Evolutionary conservation across 2,797 vertebrate species (phyloP), one percentile per base, ranked within the genome.

Genomic region (Phylloscopus collybita): DNA sequence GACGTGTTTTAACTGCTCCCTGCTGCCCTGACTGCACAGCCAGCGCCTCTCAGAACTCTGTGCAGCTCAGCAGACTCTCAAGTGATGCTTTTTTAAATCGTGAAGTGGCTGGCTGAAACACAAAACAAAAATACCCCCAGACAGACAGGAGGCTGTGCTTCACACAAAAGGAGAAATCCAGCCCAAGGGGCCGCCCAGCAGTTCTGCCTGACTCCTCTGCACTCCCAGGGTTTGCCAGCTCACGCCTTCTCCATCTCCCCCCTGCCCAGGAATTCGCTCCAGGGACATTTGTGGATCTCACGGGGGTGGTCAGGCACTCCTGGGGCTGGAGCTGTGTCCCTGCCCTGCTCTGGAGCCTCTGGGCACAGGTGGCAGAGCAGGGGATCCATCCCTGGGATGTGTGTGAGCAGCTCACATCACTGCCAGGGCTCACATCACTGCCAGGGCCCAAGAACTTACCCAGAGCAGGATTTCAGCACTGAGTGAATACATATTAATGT

Each of bases 31-130:
- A 69, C 20, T 82, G 84, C 74, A 86, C 57, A 32, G 9, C 22
- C 57, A 80, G 85, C 71, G 78, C 27, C 70, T 78, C 86, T 88
- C 81, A 61, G 45, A 86, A 75, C 69, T 59, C 87, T 91, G 42
- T 13, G 45, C 66, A 88, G 62, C 86, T 90, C 80, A 86, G 57
- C 90, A 76, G 71, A 69, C 44, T 91, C 88, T 83, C 78, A 64
- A 92, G 80, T 71, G 64, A 90, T 53, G 86, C 79, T 90, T 92
- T 92, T 86, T 90, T 66, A 80, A 86, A 84, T 66, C 75, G n/a
- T 86, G 54, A 88, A 93, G 84, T 20, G 56, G n/a, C 36, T 81
- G 56, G 32, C 89, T 42, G 60, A 89, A 47, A 90, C 81, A 53
- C 16, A 70, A 70, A 89, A 44, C 27, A 51, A 47, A 78, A 82